These are phyloP conservation scores for Mus pahari DNA, from an alignment of 2,113 vertebrate species.

Conservation along the genomic window DNA sequence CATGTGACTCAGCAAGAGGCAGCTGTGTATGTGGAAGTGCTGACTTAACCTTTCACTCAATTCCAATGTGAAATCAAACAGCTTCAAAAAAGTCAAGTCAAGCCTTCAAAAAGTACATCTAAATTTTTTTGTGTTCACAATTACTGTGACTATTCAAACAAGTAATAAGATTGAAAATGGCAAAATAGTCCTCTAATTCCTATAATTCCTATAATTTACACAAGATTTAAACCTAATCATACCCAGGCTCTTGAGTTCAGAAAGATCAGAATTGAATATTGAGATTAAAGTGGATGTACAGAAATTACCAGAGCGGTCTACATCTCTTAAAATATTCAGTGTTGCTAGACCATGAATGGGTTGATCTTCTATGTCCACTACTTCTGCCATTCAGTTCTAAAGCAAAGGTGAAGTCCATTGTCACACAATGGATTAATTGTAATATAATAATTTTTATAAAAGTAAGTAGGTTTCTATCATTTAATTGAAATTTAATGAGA, in stretches of 20 bases:
- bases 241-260: neutral
- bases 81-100: conserved; percentile 62
- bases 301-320: conserved; percentile 19
- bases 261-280: conserved; percentile 45
- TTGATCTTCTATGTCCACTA: neutral
- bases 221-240: conserved; percentile 5
- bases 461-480: neutral
- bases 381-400: conserved; percentile 24
- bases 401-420: neutral
- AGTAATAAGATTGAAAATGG: conserved; percentile 9
- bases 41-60: conserved; percentile 60
- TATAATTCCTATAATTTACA: conserved; percentile 36
- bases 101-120: conserved; percentile 52
- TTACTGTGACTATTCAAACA: conserved; percentile 46
- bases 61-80: conserved; percentile 49
- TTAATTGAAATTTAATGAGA: neutral
- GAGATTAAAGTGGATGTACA: neutral
- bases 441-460: conserved; percentile 31
- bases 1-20: conserved; percentile 57
- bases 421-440: neutral
- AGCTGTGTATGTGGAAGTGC: conserved; percentile 33
- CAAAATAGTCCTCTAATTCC: conserved; percentile 53
- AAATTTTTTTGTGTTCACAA: conserved; percentile 1
- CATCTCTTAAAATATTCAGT: conserved; percentile 52
- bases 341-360: neutral